A percentile compares a stretch with the other conserved stretches of the same genome.
Evolutionary conservation across 2,113 vertebrate genomes (phyloP).

Genomic region (Thalassoma bifasciatum): DNA sequence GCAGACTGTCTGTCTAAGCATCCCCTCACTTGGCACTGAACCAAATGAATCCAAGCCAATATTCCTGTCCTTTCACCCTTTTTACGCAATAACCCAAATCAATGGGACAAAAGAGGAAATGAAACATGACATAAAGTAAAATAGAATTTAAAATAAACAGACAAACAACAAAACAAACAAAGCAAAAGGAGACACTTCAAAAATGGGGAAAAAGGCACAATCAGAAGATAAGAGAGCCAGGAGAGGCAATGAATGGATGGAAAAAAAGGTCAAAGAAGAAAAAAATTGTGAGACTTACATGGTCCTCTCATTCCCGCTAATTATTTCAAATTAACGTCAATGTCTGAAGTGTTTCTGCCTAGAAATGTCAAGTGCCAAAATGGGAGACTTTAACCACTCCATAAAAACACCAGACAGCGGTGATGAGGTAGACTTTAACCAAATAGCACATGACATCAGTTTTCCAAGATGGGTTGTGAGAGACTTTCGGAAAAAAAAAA

Average conservation of each 20-base stretch:
- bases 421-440: not conserved
- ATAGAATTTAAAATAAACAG: not conserved
- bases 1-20: not conserved
- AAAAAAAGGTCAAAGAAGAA: not conserved
- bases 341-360: constrained; percentile 38
- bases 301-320: constrained; percentile 18
- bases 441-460: not conserved
- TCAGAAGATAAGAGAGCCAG: not conserved
- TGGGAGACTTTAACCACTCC: constrained; percentile 19
- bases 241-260: not conserved
- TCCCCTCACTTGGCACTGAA: not conserved
- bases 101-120: constrained; percentile 4
- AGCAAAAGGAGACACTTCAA: not conserved
- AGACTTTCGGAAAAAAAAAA: no score
- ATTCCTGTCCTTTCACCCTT: not conserved
- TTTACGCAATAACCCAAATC: not conserved
- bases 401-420: constrained; percentile 13
- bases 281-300: not conserved
- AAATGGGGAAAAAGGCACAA: not conserved
- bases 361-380: constrained; percentile 49
- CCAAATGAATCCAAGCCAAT: not conserved
- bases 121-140: not conserved
- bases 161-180: not conserved
- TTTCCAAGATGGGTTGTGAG: not conserved
- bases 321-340: constrained; percentile 58